Evolutionary conservation across 2,113 vertebrate genomes (phyloP).

Genomic region (Strigops habroptila): DNA sequence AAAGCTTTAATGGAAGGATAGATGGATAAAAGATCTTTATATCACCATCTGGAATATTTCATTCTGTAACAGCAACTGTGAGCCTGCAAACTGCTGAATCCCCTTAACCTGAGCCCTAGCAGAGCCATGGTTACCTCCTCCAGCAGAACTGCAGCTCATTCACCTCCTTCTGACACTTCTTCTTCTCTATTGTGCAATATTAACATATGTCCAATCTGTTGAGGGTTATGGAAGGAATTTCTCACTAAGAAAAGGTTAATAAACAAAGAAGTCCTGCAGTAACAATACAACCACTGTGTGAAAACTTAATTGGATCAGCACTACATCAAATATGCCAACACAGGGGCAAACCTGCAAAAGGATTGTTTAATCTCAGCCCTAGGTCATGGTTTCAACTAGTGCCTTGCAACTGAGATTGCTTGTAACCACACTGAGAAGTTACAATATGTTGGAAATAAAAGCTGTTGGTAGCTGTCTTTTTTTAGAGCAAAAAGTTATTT

Average conservation of each 20-base stretch:
- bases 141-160: not conserved
- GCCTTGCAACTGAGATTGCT: not conserved
- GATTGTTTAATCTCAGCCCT: constrained; percentile 1
- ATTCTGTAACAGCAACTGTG: not conserved
- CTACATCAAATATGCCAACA: constrained; percentile 25
- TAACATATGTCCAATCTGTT: constrained; percentile 19
- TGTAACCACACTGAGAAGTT: not conserved
- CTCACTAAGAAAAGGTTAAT: constrained; percentile 30
- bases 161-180: not conserved
- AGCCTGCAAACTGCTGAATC: not conserved
- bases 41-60: not conserved
- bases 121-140: not conserved
- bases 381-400: constrained; percentile 3
- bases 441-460: constrained; percentile 17
- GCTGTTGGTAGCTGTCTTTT: not conserved
- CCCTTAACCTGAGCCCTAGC: not conserved
- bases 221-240: not conserved
- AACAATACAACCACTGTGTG: constrained; percentile 35
- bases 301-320: constrained; percentile 60
- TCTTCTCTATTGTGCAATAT: not conserved
- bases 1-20: not conserved
- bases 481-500: not conserved
- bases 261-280: constrained; percentile 43
- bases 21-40: not conserved
- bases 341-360: not conserved